Evolutionary conservation across 2,888 invertebrate species (phyloP), one percentile per base, ranked within the genome.

Genomic region (Melieria omissa): DNA sequence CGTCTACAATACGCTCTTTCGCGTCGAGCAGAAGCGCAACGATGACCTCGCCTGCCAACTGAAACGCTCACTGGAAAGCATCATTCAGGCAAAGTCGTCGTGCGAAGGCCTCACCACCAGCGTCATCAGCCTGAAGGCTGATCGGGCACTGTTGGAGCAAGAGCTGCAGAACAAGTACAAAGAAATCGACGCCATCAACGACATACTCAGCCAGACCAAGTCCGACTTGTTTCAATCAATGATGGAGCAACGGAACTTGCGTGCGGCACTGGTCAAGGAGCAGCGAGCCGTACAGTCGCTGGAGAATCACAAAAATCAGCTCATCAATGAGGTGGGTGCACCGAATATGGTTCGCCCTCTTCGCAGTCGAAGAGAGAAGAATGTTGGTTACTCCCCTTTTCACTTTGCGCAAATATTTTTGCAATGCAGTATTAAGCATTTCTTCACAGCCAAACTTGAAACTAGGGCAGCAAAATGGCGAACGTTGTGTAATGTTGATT

Each of bases 21-120:
- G 82, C 12, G 80, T 84, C 29, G 85, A 86, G 66, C 80, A 84
- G 65, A 83, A 80, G 42, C 83, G 82, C 14, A 85, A 83, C 49
- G 80, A 79, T 12, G 83, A 85, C 5, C 75, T 86, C 0, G 81
- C 78, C 14, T 12, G 76, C n/a, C 79, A 83, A 45, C 46, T 86
- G 0, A 81, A 77, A 9, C 74, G 78, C 4, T 79, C 80, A 0
- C 52, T 74, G 0, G 72, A 82, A 1, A 81, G 73, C 60, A 74
- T 82, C 8, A 76, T 74, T 12, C 63, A 79, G 14, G 73, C 78
- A 12, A 79, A 80, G 10, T 65, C 76, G 5, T 79, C 82, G 4
- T 81, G 82, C 16, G 80, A 83, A 5, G 72, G 46, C 4, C 73
- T 86, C 1, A 80, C 77, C 7, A 68, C 71, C 1, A 77, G 81